Evolutionary conservation across 23 tunicate species (phyloP), one percentile per base, ranked within the genome.

Genomic region (Aplidium turbinatum): DNA sequence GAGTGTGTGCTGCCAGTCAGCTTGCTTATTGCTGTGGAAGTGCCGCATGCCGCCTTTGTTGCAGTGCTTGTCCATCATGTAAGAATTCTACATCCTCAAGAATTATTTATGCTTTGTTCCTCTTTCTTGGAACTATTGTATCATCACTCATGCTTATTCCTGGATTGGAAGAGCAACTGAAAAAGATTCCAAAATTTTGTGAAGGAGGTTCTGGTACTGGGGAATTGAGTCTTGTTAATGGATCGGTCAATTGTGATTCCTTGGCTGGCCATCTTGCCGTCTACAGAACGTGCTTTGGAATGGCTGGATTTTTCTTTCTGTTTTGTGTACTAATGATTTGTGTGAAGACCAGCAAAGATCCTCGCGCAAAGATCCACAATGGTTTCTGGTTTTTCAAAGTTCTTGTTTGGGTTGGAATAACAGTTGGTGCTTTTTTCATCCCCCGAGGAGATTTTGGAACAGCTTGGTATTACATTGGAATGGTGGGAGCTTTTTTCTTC

Each of bases 21-120:
- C 73, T 70, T 24, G 97, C 92, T 35, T 85, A 86, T 38, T 91
- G 97, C 47, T 84, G 71, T 79, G 97, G 97, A 19, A 73, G 77
- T n/a, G 99, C 99, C 38, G 99, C 99, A n/a, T 95, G 96, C 48
- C 40, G 96, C 42, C 38, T 95, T 22, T 95, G 99, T 68, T 85
- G 97, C 68, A 84, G 72, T 7, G 82, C 87, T 28, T 93, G 98
- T 58, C 98, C 98, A 21, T 80, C 98, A 75, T 95, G 93, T 75
- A 85, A 77, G 42, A 95, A 84, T 47, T 95, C 99, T 19, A 95
- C 99, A 2, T 83, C 96, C 0, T 47, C 99, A 13, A 50, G 93
- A 58, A 83, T 95, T 31, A 86, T 85, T 26, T 95, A 95, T 61
- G 96, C 96, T 26, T 21, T 88, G 24, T 89, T 88, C 57, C 78